A percentile compares a stretch with the other conserved stretches of the same genome.
Evolutionary conservation across 2,888 invertebrate genomes (phyloP).

Genomic region (Ormyrus pomaceus): DNA sequence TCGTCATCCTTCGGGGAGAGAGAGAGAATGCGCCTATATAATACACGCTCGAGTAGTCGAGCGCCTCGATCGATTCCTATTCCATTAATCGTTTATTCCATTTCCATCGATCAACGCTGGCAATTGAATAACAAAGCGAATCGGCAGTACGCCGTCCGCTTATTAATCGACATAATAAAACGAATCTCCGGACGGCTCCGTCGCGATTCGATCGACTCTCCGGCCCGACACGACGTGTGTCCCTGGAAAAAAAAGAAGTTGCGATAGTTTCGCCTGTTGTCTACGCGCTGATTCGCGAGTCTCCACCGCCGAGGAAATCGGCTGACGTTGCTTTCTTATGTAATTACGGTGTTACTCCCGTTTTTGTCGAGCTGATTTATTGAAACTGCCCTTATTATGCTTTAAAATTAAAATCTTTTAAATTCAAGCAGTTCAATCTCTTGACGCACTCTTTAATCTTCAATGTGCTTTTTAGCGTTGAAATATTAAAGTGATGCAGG

Average conservation of each 20-base stretch:
- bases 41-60: slow-evolving; percentile 12
- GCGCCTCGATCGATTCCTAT: slow-evolving; percentile 44
- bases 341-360: no score
- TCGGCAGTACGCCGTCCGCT: slow-evolving; percentile 50
- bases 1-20: no score
- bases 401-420: no score
- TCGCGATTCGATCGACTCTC: slow-evolving; percentile 38
- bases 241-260: slow-evolving; percentile 5
- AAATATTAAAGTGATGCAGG: no score
- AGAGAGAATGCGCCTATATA: no score
- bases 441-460: no score
- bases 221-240: neutral
- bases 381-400: no score
- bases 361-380: no score
- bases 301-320: no score
- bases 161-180: slow-evolving; percentile 55
- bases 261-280: neutral
- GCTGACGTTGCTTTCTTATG: no score
- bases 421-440: no score
- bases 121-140: slow-evolving; percentile 55
- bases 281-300: neutral
- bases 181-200: slow-evolving; percentile 41
- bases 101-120: slow-evolving; percentile 52
- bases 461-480: no score
- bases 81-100: slow-evolving; percentile 54